Conservation (phyloP, 1,140 invertebrate genomes). For the Reticulitermes speratus region DNA sequence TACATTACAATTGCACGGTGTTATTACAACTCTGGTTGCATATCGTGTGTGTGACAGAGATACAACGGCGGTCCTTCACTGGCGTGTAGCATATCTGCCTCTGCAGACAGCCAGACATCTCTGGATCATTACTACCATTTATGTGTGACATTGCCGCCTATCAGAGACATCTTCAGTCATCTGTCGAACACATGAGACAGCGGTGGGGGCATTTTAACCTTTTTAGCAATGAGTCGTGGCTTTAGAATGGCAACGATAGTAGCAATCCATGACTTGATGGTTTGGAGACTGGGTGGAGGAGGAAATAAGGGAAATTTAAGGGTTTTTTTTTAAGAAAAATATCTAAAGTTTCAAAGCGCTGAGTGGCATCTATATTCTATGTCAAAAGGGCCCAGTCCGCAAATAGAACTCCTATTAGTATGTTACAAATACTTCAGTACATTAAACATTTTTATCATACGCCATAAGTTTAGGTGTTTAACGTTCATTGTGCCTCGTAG, state of each 20-base stretch:
- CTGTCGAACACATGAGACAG: background rate
- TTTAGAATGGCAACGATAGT: background rate
- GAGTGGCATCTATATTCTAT: background rate
- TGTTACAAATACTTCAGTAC: no score
- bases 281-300: no score
- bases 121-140: background rate
- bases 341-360: background rate
- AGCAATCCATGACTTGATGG: background rate
- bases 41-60: no score
- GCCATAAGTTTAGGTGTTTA: no score
- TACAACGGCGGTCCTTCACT: no score
- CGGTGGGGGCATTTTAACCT: background rate
- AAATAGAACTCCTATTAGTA: no score
- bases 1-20: no score
- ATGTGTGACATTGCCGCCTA: background rate
- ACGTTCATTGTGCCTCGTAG: no score
- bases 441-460: no score
- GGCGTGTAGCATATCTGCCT: no score
- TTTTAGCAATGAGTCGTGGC: conserved; percentile 7
- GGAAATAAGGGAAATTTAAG: background rate
- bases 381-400: no score
- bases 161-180: background rate
- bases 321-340: background rate
- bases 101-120: background rate
- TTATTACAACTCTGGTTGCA: no score